These are phyloP conservation scores for Lycaena phlaeas DNA, from an alignment of 2,888 invertebrate species.

Conservation along the genomic window DNA sequence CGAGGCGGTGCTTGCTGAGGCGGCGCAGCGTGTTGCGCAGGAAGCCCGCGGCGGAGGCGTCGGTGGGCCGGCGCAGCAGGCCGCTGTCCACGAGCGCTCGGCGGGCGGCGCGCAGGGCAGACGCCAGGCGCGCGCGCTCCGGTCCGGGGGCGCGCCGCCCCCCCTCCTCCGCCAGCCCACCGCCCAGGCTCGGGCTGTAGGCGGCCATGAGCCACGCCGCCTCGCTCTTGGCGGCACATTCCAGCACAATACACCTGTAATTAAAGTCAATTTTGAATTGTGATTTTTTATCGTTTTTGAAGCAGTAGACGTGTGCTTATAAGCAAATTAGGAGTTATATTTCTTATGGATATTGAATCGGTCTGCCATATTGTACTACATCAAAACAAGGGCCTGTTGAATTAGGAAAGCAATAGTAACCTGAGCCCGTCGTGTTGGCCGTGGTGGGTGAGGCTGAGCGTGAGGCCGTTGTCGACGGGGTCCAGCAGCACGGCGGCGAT, in stretches of 20 bases:
- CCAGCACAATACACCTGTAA: slow-evolving; percentile 90
- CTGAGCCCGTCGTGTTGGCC: slow-evolving; percentile 70
- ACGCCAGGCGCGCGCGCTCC: slow-evolving; percentile 89
- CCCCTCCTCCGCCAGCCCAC: slow-evolving; percentile 82
- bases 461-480: slow-evolving; percentile 93
- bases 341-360: too few species aligned
- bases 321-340: too few species aligned
- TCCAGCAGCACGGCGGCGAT: slow-evolving; percentile 93
- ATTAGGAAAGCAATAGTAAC: too few species aligned
- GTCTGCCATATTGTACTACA: too few species aligned
- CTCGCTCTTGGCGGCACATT: slow-evolving; percentile 91
- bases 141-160: slow-evolving; percentile 81
- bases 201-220: slow-evolving; percentile 94
- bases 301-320: too few species aligned
- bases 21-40: slow-evolving; percentile 88
- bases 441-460: slow-evolving; percentile 86
- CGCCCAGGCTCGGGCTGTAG: slow-evolving; percentile 89
- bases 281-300: too few species aligned
- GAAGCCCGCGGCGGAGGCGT: slow-evolving; percentile 85
- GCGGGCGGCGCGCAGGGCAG: slow-evolving; percentile 88
- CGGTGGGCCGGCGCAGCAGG: slow-evolving; percentile 85
- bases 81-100: slow-evolving; percentile 88
- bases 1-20: slow-evolving; percentile 87
- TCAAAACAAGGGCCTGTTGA: too few species aligned
- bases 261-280: too few species aligned